These are phyloP conservation scores for Listrodromus nycthemerus DNA, from an alignment of 2,888 invertebrate species.

Conservation along the genomic window DNA sequence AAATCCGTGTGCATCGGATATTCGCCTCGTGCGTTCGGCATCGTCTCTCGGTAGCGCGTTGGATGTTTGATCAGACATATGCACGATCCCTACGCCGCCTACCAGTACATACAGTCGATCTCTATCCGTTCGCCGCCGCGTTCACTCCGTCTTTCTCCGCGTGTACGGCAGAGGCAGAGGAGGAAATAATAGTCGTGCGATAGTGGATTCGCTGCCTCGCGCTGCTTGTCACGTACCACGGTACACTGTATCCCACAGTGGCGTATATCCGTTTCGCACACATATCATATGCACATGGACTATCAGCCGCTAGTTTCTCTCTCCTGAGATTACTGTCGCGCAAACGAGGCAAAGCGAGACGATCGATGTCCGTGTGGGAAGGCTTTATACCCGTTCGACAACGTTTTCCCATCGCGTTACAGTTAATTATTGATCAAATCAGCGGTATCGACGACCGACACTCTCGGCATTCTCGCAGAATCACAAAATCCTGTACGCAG, in stretches of 20 bases:
- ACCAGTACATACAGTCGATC: background rate
- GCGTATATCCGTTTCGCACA: background rate
- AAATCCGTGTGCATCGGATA: too few species aligned
- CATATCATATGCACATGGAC: background rate
- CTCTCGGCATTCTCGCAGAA: too few species aligned
- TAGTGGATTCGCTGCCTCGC: background rate
- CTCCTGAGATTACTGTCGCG: too few species aligned
- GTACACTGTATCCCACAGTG: background rate
- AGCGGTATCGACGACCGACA: too few species aligned
- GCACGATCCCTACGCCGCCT: background rate
- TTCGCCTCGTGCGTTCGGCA: too few species aligned
- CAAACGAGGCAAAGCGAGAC: too few species aligned
- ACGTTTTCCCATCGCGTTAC: too few species aligned
- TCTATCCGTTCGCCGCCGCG: slow-evolving; percentile 10
- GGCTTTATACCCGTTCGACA: too few species aligned
- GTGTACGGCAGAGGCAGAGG: background rate
- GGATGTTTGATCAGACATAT: background rate
- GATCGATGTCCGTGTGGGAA: too few species aligned
- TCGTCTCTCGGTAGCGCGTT: background rate
- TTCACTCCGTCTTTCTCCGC: background rate
- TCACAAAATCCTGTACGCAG: too few species aligned
- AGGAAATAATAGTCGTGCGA: slow-evolving; percentile 1
- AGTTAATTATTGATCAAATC: too few species aligned
- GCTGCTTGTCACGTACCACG: background rate
- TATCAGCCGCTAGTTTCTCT: background rate